These are phyloP conservation scores for Cremastinae sp. DNA, from an alignment of 2,888 invertebrate species.

Conservation along the genomic window DNA sequence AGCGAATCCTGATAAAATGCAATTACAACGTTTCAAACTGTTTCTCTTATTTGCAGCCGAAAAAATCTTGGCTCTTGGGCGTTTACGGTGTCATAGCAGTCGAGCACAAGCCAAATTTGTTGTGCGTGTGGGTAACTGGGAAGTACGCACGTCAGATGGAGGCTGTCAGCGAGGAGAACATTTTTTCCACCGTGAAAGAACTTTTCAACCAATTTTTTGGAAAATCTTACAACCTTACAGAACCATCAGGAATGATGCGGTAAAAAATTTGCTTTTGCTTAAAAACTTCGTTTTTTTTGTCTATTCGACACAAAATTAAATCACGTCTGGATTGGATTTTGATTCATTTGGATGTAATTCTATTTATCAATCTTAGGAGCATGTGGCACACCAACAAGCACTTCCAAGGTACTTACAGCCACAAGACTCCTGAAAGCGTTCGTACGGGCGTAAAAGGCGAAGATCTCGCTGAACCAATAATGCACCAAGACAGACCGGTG, in stretches of 20 bases:
- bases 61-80: conserved; percentile 84
- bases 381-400: conserved; percentile 86
- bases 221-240: conserved; percentile 80
- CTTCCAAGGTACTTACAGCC: conserved; percentile 88
- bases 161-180: conserved; percentile 81
- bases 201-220: conserved; percentile 82
- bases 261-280: neutral
- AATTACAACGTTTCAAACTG: neutral
- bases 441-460: conserved; percentile 80
- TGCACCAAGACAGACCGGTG: conserved; percentile 76
- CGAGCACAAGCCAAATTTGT: conserved; percentile 83
- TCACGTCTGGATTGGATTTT: too few relatives aligned
- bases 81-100: conserved; percentile 85
- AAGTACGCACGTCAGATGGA: conserved; percentile 84
- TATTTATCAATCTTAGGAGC: conserved; percentile 81
- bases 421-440: conserved; percentile 82
- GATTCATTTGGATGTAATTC: too few relatives aligned
- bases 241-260: conserved; percentile 79
- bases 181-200: conserved; percentile 81
- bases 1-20: neutral
- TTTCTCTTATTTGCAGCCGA: conserved; percentile 64
- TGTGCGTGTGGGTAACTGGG: conserved; percentile 86
- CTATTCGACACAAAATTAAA: too few relatives aligned
- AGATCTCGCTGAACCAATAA: conserved; percentile 82
- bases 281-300: neutral